Evolutionary conservation across 2,797 vertebrate genomes (phyloP).

Genomic region (Odontamblyopus rebecca): DNA sequence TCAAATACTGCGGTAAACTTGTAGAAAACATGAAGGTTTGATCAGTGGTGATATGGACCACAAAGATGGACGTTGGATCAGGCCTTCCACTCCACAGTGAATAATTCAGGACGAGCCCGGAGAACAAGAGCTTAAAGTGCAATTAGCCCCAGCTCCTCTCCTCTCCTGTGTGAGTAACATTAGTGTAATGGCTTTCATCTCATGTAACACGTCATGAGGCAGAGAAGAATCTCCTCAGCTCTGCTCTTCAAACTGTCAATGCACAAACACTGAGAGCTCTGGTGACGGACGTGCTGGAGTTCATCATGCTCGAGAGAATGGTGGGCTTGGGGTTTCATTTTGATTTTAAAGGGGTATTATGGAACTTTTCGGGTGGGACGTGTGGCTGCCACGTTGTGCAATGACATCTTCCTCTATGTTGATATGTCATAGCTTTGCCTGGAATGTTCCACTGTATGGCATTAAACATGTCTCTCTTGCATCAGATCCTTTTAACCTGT

Average conservation of each 20-base stretch:
- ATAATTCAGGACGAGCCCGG: constrained; percentile 77
- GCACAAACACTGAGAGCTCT: constrained; percentile 15
- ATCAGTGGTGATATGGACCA: constrained; percentile 52
- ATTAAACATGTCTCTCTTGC: too few relatives aligned
- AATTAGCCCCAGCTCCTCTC: constrained; percentile 71
- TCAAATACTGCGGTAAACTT: constrained; percentile 32
- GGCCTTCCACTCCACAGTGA: constrained; percentile 65
- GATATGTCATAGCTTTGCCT: too few relatives aligned
- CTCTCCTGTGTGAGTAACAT: constrained; percentile 71
- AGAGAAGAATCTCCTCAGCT: constrained; percentile 50
- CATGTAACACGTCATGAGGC: constrained; percentile 63
- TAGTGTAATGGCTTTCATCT: constrained; percentile 78
- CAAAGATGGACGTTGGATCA: constrained; percentile 60
- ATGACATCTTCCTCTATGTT: too few relatives aligned
- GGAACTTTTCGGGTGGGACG: too few relatives aligned
- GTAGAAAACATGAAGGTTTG: constrained; percentile 59
- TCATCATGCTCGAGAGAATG: background rate
- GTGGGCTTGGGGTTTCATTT: background rate
- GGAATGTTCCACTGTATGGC: too few relatives aligned
- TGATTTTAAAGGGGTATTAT: background rate
- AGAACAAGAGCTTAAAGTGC: constrained; percentile 75
- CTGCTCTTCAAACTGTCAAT: constrained; percentile 45
- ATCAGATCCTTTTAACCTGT: too few relatives aligned
- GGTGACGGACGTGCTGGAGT: constrained; percentile 18
- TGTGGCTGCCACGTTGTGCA: too few relatives aligned